Evolutionary conservation across 1,140 invertebrate species (phyloP).

Genomic region (Drosophila nikananu): DNA sequence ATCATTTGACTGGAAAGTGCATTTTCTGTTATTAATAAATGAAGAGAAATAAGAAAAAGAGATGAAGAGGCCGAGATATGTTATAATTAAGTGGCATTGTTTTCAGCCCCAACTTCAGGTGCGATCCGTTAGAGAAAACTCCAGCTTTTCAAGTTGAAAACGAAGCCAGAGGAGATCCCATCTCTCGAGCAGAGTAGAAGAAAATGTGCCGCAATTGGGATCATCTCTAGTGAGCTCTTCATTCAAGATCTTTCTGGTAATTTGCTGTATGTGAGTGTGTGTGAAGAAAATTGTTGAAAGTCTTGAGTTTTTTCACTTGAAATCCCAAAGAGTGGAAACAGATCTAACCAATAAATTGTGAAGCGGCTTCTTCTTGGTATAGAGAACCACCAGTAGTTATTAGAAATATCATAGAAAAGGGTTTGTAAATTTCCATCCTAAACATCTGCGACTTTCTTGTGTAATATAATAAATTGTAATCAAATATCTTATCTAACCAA

Average conservation of each 20-base stretch:
- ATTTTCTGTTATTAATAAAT: slow-evolving; percentile 51
- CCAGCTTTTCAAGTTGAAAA: slow-evolving; percentile 18
- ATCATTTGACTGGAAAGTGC: slow-evolving; percentile 54
- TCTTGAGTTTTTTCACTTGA: slow-evolving; percentile 10
- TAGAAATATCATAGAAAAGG: neutral
- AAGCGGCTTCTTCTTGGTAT: neutral
- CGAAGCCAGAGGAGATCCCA: slow-evolving; percentile 17
- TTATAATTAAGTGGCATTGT: slow-evolving; percentile 54
- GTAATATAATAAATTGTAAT: slow-evolving; percentile 32
- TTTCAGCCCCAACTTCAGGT: slow-evolving; percentile 27
- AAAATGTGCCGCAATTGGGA: slow-evolving; percentile 34
- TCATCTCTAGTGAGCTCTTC: slow-evolving; percentile 38
- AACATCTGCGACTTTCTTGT: neutral
- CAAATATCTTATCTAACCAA: slow-evolving; percentile 35
- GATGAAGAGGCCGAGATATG: slow-evolving; percentile 32
- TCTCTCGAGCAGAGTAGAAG: slow-evolving; percentile 22
- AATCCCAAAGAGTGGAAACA: neutral
- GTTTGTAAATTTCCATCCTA: neutral
- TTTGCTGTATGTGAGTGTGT: slow-evolving; percentile 6
- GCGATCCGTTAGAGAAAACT: slow-evolving; percentile 46
- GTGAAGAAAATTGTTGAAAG: slow-evolving; percentile 11
- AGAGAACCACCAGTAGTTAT: neutral
- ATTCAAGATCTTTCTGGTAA: slow-evolving; percentile 27
- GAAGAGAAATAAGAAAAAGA: slow-evolving; percentile 1
- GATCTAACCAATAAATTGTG: slow-evolving; percentile 32